These are phyloP conservation scores for Cichladusa arquata DNA, from an alignment of 2,113 vertebrate genomes.

Conservation along the genomic window DNA sequence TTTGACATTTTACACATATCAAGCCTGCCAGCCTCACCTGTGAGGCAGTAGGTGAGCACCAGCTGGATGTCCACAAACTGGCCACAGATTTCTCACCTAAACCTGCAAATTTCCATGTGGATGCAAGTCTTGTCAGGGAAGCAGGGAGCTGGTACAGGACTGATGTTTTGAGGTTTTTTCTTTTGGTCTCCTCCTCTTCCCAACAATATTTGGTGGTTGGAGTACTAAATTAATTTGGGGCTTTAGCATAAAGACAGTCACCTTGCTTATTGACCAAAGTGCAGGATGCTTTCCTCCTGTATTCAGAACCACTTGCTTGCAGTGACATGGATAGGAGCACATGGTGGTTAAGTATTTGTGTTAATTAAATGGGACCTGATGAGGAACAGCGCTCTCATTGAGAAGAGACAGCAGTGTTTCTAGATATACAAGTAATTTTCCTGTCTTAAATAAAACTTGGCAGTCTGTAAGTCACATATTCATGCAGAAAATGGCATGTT, in stretches of 20 bases:
- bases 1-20: rapidly evolving
- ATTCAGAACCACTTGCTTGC: not conserved
- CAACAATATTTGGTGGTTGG: not conserved
- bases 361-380: not conserved
- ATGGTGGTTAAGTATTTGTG: not conserved
- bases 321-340: not conserved
- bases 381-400: not conserved
- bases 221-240: not conserved
- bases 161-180: rapidly evolving
- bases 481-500: not conserved
- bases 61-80: not conserved
- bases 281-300: not conserved
- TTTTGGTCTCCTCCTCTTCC: not conserved
- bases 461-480: not conserved
- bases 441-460: not conserved
- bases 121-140: not conserved
- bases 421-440: not conserved
- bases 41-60: not conserved
- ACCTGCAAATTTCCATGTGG: not conserved
- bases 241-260: not conserved
- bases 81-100: not conserved
- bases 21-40: not conserved
- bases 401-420: not conserved
- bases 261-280: not conserved
- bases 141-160: not conserved